phyloP scores from a whole-genome alignment of 1,140 invertebrate genomes.

The Brachionus sp. region DNA sequence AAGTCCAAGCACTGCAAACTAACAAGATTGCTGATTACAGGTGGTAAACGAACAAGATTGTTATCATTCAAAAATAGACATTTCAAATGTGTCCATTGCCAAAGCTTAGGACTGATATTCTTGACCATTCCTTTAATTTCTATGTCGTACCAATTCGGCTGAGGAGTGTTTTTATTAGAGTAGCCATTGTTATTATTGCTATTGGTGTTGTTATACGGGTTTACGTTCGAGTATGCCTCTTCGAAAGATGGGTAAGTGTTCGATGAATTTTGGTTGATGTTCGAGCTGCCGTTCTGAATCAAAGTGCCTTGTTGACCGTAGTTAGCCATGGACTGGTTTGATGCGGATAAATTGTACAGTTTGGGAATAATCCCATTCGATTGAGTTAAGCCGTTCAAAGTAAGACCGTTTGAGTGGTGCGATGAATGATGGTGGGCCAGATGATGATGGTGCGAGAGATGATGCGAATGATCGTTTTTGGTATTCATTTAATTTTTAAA shows the following conservation, averaged over 20 bases:
- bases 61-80: constrained; percentile 92
- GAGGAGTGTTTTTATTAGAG: background rate
- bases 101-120: constrained; percentile 82
- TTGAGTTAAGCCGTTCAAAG: background rate
- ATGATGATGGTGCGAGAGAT: constrained; percentile 4
- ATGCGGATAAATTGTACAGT: background rate
- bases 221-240: constrained; percentile 19
- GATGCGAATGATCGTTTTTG: constrained; percentile 41
- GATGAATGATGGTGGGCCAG: constrained; percentile 23
- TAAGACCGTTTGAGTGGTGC: constrained; percentile 21
- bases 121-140: constrained; percentile 67
- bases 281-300: constrained; percentile 9
- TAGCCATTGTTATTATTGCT: background rate
- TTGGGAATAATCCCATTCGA: constrained; percentile 3
- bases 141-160: constrained; percentile 54
- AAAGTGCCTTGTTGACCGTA: constrained; percentile 1
- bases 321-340: background rate
- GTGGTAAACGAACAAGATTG: constrained; percentile 76
- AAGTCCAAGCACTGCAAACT: constrained; percentile 83
- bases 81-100: constrained; percentile 83
- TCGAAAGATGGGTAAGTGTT: constrained; percentile 7
- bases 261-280: background rate
- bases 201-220: background rate
- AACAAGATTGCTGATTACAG: constrained; percentile 76
- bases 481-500: constrained; percentile 36